Conservation (phyloP, 2,797 vertebrate genomes). For the Ctenosaura bakeri region DNA sequence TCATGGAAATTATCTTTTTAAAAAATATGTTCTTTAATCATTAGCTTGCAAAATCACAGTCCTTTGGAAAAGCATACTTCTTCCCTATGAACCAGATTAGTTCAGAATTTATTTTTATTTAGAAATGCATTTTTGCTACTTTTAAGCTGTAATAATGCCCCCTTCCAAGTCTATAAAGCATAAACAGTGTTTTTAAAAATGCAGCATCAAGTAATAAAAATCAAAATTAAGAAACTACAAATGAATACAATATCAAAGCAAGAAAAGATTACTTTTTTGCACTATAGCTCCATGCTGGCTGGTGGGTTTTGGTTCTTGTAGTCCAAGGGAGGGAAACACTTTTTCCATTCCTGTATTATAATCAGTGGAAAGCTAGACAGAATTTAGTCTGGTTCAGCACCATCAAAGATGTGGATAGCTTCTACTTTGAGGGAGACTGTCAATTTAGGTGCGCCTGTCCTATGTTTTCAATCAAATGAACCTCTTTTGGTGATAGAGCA, state of each 20-base stretch:
- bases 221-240: background rate
- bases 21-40: conserved; percentile 18
- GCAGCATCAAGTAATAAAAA: background rate
- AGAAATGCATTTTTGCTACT: background rate
- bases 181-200: background rate
- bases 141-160: background rate
- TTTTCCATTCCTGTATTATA: background rate
- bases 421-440: background rate
- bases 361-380: background rate
- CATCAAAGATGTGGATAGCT: background rate
- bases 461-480: background rate
- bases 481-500: background rate
- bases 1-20: conserved; percentile 31
- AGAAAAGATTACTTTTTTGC: background rate
- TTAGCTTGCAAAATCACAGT: conserved; percentile 6
- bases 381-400: background rate
- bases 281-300: background rate
- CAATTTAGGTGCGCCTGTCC: background rate
- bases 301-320: background rate
- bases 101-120: conserved; percentile 11
- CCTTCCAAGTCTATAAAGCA: background rate
- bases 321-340: too few species aligned
- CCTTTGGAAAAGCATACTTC: background rate
- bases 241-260: background rate
- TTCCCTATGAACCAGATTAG: background rate